These are phyloP conservation scores for Anoplius nigerrimus DNA, from an alignment of 2,888 invertebrate genomes.

Conservation along the genomic window DNA sequence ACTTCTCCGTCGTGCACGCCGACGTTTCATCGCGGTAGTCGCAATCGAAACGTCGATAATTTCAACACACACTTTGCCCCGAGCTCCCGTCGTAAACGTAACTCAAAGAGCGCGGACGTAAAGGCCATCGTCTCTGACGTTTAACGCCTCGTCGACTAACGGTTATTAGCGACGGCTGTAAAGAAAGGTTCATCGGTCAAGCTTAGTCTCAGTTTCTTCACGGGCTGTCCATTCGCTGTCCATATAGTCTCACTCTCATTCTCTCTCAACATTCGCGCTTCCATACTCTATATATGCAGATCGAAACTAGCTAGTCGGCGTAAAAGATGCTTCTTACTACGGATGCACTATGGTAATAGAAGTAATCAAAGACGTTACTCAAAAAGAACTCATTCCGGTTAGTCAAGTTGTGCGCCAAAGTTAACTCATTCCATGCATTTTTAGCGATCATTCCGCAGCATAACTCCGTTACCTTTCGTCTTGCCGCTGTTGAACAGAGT, in stretches of 20 bases:
- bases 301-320: neutral
- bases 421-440: slow-evolving; percentile 39
- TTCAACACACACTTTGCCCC: too few species aligned
- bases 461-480: slow-evolving; percentile 28
- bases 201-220: too few species aligned
- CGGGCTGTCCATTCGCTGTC: neutral
- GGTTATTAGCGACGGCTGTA: neutral
- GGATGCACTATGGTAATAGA: neutral
- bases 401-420: neutral
- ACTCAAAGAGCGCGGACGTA: too few species aligned
- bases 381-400: neutral
- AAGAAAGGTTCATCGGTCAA: neutral
- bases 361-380: neutral
- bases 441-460: slow-evolving; percentile 18
- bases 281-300: neutral
- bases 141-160: neutral
- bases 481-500: slow-evolving; percentile 12
- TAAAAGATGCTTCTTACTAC: neutral
- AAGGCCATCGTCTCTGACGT: too few species aligned
- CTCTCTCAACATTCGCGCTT: neutral
- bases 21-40: too few species aligned
- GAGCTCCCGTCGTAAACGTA: too few species aligned
- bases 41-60: too few species aligned
- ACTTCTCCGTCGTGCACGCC: too few species aligned
- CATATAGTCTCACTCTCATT: too few species aligned